Percentiles rank a stretch among this genome's conserved stretches.
Evolutionary conservation across 2,113 vertebrate genomes (phyloP).

Genomic region (Tachuris rubrigastra): DNA sequence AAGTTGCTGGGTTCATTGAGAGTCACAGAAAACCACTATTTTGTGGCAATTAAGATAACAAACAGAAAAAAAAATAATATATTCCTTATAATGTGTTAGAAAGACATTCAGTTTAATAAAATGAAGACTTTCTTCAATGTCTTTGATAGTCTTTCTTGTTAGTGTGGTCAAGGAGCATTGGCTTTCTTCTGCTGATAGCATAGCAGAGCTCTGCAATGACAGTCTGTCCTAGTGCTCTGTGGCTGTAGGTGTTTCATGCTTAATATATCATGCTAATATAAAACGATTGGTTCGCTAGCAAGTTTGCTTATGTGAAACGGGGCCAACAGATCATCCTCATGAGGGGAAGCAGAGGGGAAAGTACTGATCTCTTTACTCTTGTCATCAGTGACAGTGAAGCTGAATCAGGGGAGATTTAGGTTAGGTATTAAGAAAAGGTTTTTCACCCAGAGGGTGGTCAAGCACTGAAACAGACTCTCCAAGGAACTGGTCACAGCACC

Average conservation of each 20-base stretch:
- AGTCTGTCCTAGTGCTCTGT: background rate
- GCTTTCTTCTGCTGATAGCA: background rate
- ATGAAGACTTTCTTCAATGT: background rate
- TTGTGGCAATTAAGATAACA: background rate
- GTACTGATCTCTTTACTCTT: background rate
- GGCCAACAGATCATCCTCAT: background rate
- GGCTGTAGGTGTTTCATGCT: background rate
- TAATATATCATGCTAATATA: background rate
- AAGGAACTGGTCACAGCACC: background rate
- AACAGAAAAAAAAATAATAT: background rate
- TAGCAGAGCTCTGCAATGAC: background rate
- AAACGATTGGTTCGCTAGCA: constrained; percentile 11
- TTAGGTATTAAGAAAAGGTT: background rate
- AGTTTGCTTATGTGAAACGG: background rate
- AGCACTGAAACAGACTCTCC: background rate
- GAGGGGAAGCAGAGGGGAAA: background rate
- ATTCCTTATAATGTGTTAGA: background rate
- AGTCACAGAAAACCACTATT: background rate
- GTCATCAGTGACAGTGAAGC: background rate
- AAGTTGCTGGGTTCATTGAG: background rate
- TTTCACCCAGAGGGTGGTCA: background rate
- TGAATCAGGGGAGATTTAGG: background rate
- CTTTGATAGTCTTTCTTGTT: background rate
- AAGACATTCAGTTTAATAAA: background rate
- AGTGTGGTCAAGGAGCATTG: background rate